Evolutionary conservation across 2,797 vertebrate species (phyloP), one percentile per base, ranked within the genome.

Genomic region (Aldrovandia affinis): DNA sequence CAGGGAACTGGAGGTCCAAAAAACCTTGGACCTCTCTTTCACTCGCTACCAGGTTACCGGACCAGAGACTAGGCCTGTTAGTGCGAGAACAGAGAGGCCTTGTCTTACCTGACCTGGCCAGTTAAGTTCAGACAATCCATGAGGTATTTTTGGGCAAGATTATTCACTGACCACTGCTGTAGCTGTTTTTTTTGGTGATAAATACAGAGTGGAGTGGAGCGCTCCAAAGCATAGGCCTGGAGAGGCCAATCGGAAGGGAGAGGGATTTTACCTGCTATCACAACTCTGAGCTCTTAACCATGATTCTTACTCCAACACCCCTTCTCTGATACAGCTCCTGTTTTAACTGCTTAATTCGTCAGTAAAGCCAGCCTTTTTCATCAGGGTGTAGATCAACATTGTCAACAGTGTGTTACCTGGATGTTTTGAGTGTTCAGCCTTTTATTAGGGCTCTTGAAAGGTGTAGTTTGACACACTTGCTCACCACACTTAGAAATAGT

Each of bases 51-150:
- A 78, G 73, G 28, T 65, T n/a, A 25, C 57, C 80, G 57, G 79
- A 70, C 47, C 61, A 82, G 70, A 61, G 9, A 39, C 42, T 50
- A 63, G 57, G 63, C 44, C 79, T 57, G 55, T 20, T 50, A 61
- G 54, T n/a, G 10, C n/a, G 39, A 61, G 70, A 82, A 85, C 80
- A 78, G 70, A 77, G 80, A 55, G 15, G 28, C 63, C 78, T 80
- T 84, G 63, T 81, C 20, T 54, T 81, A 57, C 80, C 79, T 42
- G 79, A 85, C 77, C 36, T 47, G 39, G 36, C 63, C 83, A 30
- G 65, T 68, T 81, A 81, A 75, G 36, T 81, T 52, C 30, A 33
- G 42, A 39, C 75, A 81, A 85, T 78, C 80, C 63, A 82, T 63
- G 39, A 68, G 68, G 68, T 28, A n/a, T 81, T 81, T 81, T 68